Base-by-base conservation (phyloP, 2,113 vertebrate species). In the Hippoglossus stenolepis region DNA sequence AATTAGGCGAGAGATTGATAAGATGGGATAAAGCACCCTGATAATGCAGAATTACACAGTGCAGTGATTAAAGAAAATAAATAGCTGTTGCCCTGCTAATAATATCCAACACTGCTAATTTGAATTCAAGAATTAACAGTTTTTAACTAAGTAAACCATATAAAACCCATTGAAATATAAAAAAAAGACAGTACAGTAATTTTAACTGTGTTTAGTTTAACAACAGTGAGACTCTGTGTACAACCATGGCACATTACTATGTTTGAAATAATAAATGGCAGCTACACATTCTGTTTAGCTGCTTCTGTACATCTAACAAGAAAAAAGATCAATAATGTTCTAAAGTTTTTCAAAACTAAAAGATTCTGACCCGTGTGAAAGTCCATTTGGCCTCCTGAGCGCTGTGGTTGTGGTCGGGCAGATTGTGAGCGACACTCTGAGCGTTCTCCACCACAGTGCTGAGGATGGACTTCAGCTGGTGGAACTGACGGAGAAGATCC, bases 401-500 rank as follows among this genome's bases (percentile, higher is more conserved):
- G 40, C 95, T 96, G 70, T 97, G 97, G 70, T 91, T 93, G 72
- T 96, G 93, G 53, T 95, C 85, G 0, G 92, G 94, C 87, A 95
- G 96, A 86, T 92, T 93, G 31, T 89, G 86, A 72, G 95, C 90
- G 24, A 96, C 89, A 43, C 78, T 90, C 78, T 86, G 93, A 69
- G 96, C 95, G 54, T 85, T 95, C 38, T 98, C 96, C 80, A 96
- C 80, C 11, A 94, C 87, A 84, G 94, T 93, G 35, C 63, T 87
- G 66, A 99, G 89, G 40, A 86, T 56, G 11, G 93, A 94, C 86
- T 94, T 97, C 74, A 96, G 85, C 58, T 86, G 94, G 77, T 97
- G 95, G 85, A 97, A 96, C 31, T 96, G 96, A 73, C 93, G 95
- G 75, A 97, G 94, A 56, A 98, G 91, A 61, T 96, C 94, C 0